Percentiles rank a stretch among this genome's conserved stretches.
Evolutionary conservation across 2,888 invertebrate genomes (phyloP).

Genomic region (Branchellion lobata): DNA sequence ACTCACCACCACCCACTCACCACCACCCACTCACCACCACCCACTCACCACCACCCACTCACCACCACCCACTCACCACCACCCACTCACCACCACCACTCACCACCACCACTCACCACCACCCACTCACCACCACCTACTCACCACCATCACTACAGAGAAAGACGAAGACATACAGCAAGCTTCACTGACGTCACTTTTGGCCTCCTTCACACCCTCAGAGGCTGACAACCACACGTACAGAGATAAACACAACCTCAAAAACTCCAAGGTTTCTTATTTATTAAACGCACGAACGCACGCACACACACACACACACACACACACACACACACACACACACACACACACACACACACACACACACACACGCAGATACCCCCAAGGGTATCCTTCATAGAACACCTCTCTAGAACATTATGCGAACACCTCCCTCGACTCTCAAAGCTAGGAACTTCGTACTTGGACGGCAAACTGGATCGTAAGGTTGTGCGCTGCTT

Average conservation of each 20-base stretch:
- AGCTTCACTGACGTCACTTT: background rate
- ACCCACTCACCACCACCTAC: too few species aligned
- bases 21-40: too few species aligned
- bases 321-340: too few species aligned
- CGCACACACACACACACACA: too few species aligned
- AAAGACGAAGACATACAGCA: constrained; percentile 31
- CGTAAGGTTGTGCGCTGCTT: constrained; percentile 55
- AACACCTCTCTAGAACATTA: constrained; percentile 76
- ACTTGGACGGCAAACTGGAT: constrained; percentile 73
- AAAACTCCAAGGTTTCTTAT: background rate
- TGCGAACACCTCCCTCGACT: constrained; percentile 81
- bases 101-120: too few species aligned
- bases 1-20: too few species aligned
- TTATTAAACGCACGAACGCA: background rate
- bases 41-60: too few species aligned
- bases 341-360: too few species aligned
- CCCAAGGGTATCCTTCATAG: constrained; percentile 71
- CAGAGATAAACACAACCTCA: constrained; percentile 5
- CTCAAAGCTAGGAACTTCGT: constrained; percentile 91
- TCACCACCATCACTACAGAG: too few species aligned
- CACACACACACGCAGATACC: background rate
- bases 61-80: too few species aligned
- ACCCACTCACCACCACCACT: too few species aligned
- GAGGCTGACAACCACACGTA: background rate
- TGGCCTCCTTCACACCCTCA: constrained; percentile 10